Evolutionary conservation across 2,113 vertebrate genomes (phyloP), one percentile per base, ranked within the genome.

Genomic region (Paradoxurus hermaphroditus): DNA sequence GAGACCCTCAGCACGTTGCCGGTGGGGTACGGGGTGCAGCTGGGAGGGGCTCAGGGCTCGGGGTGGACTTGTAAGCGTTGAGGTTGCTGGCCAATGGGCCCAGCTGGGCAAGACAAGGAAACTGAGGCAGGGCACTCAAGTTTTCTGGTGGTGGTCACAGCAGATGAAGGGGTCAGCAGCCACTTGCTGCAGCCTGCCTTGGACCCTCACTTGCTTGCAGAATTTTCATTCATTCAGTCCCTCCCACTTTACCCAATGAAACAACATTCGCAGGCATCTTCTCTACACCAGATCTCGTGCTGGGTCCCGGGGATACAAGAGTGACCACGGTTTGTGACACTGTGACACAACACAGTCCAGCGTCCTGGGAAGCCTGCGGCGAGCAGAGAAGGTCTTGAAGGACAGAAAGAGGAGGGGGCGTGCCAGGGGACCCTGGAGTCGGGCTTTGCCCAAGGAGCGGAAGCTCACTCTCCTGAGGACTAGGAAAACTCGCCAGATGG

Each of bases 321-420:
- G 6, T 59, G 72, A 89, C 27, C 39, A 2, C 56, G 19, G 23
- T 3, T 23, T 13, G 15, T 36, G n/a, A n/a, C n/a, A n/a, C n/a
- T n/a, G n/a, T 1, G 18, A 2, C 1, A 2, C 75, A 18, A 2
- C 29, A 21, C 0, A 0, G 34, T 21, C 14, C 79, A 27, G 36
- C 0, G 4, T 62, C 49, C 23, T 15, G 27, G 7, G 27, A 77
- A 77, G 25, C 31, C 46, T 68, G 44, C 12, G 7, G 19, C 19
- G 39, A 53, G 13, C n/a, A 21, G 62, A 44, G 56, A 34, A 13
- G 46, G 44, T 31, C 87, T 44, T 16, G 7, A 15, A 53, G 59
- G 51, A 62, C 12, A 51, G 79, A 18, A 8, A 15, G 15, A 31
- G 15, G 10, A 25, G 36, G 34, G 15, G 31, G 19, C 0, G 0